Evolutionary conservation across 2,113 vertebrate genomes (phyloP).

Genomic region (Puffinus mauretanicus): DNA sequence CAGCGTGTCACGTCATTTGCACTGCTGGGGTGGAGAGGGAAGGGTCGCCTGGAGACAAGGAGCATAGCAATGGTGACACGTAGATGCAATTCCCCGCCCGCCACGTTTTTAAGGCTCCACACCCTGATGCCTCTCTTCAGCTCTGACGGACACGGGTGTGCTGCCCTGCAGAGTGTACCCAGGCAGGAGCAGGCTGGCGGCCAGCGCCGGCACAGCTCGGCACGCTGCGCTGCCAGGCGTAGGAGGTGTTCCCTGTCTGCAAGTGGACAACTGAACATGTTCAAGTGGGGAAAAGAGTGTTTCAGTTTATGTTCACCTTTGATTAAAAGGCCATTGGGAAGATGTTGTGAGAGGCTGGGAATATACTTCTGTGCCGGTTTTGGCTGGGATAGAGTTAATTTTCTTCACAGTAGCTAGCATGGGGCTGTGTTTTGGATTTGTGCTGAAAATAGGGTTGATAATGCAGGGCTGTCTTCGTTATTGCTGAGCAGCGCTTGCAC

Average conservation of each 20-base stretch:
- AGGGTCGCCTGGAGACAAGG: not conserved
- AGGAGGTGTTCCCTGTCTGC: not conserved
- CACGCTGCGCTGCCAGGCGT: rapidly evolving
- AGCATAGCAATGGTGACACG: not conserved
- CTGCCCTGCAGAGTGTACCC: not conserved
- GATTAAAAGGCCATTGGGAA: constrained; percentile 9
- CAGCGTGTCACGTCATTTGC: not conserved
- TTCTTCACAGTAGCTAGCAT: no score
- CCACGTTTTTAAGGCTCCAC: rapidly evolving
- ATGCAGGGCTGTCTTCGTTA: no score
- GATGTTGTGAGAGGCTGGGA: not conserved
- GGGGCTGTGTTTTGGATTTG: no score
- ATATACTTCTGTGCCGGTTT: not conserved
- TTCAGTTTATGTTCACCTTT: not conserved
- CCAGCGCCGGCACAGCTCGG: not conserved
- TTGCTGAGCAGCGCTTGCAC: no score
- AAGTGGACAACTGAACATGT: rapidly evolving
- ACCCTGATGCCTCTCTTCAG: rapidly evolving
- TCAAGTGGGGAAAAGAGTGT: not conserved
- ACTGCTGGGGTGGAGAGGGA: not conserved
- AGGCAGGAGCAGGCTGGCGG: not conserved
- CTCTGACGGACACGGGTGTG: rapidly evolving
- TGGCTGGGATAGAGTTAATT: no score
- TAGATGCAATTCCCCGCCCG: not conserved
- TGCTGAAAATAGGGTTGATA: no score